Evolutionary conservation across 2,797 vertebrate genomes (phyloP), one percentile per base, ranked within the genome.

Genomic region (Phataginus tricuspis): DNA sequence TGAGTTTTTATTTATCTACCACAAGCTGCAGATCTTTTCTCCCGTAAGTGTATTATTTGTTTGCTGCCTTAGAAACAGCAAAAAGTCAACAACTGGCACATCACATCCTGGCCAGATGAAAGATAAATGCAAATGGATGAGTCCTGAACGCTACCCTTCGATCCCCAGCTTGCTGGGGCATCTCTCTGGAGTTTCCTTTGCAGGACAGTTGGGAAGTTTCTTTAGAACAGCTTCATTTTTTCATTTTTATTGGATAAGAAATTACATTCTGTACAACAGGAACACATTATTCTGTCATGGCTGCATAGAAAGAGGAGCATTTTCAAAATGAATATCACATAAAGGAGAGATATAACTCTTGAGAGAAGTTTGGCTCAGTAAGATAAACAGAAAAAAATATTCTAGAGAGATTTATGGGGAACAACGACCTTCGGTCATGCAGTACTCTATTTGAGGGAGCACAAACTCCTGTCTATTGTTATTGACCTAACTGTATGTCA

Each of bases 271-370:
- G 96, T 98, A 92, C 97, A 97, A 94, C 80, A 97, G 66, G 98
- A 98, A 98, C 97, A 98, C 95, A 96, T 97, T 98, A 98, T 98
- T 99, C 98, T 98, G 68, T 94, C 93, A 96, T 92, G 98, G 98
- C 94, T 98, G 87, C 77, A 95, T 94, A 90, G 95, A 98, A 96
- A 97, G 96, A 98, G 86, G 96, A 97, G 96, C 88, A 93, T 98
- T 94, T 97, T 98, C 97, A 97, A 98, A 98, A 97, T 95, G 88
- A 98, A 74, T 51, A 94, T 97, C 90, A 94, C 96, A 97, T 96
- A 98, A 96, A 97, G 96, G 94, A 92, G 83, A 95, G 94, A 88
- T 92, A 98, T 64, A 98, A 98, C 96, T 98, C 97, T 96, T 97
- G 69, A 96, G 98, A 98, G 97, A 98, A 97, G 71, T 71, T 91